Evolutionary conservation across 2,797 vertebrate genomes (phyloP).

Genomic region (Anas bahamensis): DNA sequence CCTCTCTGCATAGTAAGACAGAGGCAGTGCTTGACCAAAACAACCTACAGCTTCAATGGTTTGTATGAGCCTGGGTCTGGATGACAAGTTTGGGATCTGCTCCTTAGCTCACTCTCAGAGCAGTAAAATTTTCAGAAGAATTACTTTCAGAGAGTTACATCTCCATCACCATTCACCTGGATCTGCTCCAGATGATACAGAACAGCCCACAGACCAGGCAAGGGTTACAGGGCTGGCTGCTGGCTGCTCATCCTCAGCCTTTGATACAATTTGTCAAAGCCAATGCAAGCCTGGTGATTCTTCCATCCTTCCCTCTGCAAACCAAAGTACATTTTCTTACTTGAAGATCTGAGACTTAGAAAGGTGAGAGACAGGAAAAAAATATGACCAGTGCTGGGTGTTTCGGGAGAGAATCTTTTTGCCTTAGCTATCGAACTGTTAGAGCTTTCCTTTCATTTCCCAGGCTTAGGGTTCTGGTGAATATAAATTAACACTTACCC

Average conservation of each 20-base stretch:
- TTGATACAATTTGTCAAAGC: not conserved
- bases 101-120: not conserved
- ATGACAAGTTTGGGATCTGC: not conserved
- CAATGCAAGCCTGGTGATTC: not conserved
- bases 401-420: not conserved
- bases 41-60: rapidly evolving
- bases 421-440: not conserved
- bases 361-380: not conserved
- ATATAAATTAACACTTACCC: not conserved
- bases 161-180: not conserved
- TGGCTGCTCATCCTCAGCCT: not conserved
- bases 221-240: not conserved
- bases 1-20: not conserved
- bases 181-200: not conserved
- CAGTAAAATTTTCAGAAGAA: not conserved
- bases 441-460: not conserved
- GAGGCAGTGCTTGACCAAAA: not conserved
- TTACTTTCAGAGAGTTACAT: not conserved
- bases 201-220: not conserved
- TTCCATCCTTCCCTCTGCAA: not conserved
- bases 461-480: not conserved
- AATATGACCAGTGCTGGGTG: not conserved
- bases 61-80: not conserved
- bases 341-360: not conserved
- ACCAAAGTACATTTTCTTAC: not conserved